Conservation (phyloP, 2,888 invertebrate genomes). For the Agriopis leucophaearia region DNA sequence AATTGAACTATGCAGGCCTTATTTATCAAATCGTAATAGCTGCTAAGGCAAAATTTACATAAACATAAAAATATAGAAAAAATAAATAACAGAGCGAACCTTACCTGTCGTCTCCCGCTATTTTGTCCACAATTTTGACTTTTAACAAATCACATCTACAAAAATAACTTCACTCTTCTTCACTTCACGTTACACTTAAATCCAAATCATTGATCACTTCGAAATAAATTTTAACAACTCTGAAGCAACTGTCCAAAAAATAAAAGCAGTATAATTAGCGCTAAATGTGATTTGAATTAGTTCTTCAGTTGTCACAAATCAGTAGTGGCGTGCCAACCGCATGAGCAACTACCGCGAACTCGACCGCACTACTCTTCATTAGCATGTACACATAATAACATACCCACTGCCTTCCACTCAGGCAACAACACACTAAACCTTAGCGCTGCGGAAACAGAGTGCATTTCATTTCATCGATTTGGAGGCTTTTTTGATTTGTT, state of each 20-base stretch:
- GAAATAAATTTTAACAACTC: slow-evolving; percentile 13
- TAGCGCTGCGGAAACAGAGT: slow-evolving; percentile 54
- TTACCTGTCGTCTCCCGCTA: slow-evolving; percentile 64
- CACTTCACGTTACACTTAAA: slow-evolving; percentile 39
- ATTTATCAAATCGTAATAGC: not conserved
- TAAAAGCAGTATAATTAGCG: slow-evolving; percentile 28
- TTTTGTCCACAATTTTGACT: slow-evolving; percentile 69
- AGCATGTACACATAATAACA: slow-evolving; percentile 79
- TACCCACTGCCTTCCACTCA: slow-evolving; percentile 60
- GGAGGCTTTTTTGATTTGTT: slow-evolving; percentile 39
- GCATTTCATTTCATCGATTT: slow-evolving; percentile 51
- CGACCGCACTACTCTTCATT: slow-evolving; percentile 79
- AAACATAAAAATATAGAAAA: not conserved
- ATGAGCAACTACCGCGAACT: slow-evolving; percentile 83
- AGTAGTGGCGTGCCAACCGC: slow-evolving; percentile 80
- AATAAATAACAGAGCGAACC: slow-evolving; percentile 21
- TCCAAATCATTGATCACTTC: slow-evolving; percentile 35
- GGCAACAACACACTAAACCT: slow-evolving; percentile 55
- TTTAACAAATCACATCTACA: slow-evolving; percentile 44
- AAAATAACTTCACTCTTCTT: slow-evolving; percentile 35
- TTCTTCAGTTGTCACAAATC: slow-evolving; percentile 69
- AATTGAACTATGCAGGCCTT: too few species aligned
- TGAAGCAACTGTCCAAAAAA: slow-evolving; percentile 22
- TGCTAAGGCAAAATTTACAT: not conserved
- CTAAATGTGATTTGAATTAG: slow-evolving; percentile 32